Conservation (phyloP, 2,113 vertebrate species). For the Etia nguti region DNA sequence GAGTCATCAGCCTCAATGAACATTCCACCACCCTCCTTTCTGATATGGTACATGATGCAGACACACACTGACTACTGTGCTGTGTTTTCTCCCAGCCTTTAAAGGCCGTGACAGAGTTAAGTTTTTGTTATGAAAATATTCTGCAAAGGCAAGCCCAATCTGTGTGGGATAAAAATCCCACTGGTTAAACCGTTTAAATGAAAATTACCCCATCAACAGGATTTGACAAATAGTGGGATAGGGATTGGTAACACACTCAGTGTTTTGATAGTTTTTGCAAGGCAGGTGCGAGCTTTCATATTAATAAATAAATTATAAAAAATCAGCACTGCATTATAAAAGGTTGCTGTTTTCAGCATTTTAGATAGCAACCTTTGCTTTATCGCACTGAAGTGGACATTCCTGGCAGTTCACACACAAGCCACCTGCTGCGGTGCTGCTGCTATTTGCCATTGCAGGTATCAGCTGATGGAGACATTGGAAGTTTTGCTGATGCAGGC, state of each 20-base stretch:
- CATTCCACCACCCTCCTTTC: constrained; percentile 78
- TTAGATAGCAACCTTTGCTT: not conserved
- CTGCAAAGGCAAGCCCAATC: not conserved
- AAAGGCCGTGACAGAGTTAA: not conserved
- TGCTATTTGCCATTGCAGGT: not conserved
- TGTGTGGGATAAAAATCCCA: fast-evolving
- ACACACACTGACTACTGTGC: not conserved
- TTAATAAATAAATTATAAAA: not conserved
- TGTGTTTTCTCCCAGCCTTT: not conserved
- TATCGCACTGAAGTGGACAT: not conserved
- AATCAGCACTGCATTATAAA: not conserved
- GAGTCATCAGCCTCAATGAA: constrained; percentile 82
- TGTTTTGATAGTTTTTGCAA: not conserved
- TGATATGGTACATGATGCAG: constrained; percentile 61
- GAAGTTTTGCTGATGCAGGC: not conserved
- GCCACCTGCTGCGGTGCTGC: not conserved
- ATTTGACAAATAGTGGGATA: fast-evolving
- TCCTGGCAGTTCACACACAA: not conserved
- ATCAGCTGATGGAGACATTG: not conserved
- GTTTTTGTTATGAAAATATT: not conserved
- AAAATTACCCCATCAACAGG: fast-evolving
- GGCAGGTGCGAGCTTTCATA: not conserved
- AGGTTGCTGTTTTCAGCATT: not conserved
- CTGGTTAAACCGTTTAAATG: not conserved
- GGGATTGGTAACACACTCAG: not conserved